Percentiles rank a stretch among this genome's conserved stretches.
Evolutionary conservation across 92 coral and sea anemone species (phyloP).

Genomic region (Phenganax stokvisi): DNA sequence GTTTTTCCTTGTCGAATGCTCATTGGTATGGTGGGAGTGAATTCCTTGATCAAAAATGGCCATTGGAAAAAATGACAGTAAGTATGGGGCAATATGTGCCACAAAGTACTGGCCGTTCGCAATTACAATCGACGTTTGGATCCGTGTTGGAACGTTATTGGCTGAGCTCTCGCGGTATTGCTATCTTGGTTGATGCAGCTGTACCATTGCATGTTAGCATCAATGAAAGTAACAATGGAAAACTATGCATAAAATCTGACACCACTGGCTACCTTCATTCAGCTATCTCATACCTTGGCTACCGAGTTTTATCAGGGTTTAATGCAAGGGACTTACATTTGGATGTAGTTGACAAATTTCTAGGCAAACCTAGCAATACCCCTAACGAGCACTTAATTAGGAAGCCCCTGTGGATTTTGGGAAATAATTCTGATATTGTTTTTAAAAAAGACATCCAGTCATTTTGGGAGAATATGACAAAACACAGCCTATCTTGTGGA

Average conservation of each 20-base stretch:
- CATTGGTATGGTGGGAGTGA: constrained; percentile 80
- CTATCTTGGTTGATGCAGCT: constrained; percentile 56
- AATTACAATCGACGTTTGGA: constrained; percentile 43
- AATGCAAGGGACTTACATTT: constrained; percentile 54
- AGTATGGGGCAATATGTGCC: constrained; percentile 62
- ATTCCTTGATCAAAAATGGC: constrained; percentile 66
- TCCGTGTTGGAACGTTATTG: constrained; percentile 64
- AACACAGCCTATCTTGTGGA: constrained; percentile 48
- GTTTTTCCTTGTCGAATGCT: constrained; percentile 37
- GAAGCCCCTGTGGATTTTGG: constrained; percentile 65
- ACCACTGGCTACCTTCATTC: constrained; percentile 45
- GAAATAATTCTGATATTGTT: constrained; percentile 33
- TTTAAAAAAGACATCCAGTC: constrained; percentile 51
- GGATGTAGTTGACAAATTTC: constrained; percentile 44
- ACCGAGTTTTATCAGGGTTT: constrained; percentile 59
- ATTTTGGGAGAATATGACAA: constrained; percentile 45
- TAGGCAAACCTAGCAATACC: constrained; percentile 47
- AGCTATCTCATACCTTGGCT: constrained; percentile 45
- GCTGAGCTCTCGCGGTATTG: constrained; percentile 70
- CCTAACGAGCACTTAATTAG: constrained; percentile 60
- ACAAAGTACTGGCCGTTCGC: constrained; percentile 31
- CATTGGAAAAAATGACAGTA: constrained; percentile 60
- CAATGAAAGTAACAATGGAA: constrained; percentile 47
- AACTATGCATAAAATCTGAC: constrained; percentile 61
- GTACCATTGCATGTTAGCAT: constrained; percentile 73